Conservation (phyloP, 1,140 invertebrate species). For the Chlorops oryzae region DNA sequence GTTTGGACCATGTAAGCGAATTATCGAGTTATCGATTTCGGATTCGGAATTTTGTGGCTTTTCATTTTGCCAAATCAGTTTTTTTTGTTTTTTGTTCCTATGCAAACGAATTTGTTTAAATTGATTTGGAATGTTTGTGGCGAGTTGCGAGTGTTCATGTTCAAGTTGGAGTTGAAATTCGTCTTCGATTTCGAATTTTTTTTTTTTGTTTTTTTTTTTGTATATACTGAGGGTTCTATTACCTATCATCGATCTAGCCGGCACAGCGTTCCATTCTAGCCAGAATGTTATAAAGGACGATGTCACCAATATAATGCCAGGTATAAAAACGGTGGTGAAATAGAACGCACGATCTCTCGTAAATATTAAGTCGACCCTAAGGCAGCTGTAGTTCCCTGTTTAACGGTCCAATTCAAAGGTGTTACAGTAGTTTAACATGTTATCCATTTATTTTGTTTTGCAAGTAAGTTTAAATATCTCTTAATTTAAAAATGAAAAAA, state of each 20-base stretch:
- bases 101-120: too few species aligned
- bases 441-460: conserved; percentile 15
- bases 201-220: conserved; percentile 12
- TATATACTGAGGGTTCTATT: conserved; percentile 43
- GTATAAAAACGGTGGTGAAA: conserved; percentile 88
- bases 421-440: conserved; percentile 5
- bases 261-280: conserved; percentile 88
- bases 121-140: too few species aligned
- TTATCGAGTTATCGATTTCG: too few species aligned
- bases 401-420: too few species aligned
- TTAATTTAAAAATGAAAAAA: too few species aligned
- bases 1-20: too few species aligned
- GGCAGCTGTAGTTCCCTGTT: conserved; percentile 89
- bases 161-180: too few species aligned
- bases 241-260: conserved; percentile 82
- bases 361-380: conserved; percentile 84
- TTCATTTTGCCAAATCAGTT: too few species aligned
- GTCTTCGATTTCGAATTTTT: conserved; percentile 14
- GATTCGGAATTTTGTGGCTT: too few species aligned
- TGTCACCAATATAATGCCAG: conserved; percentile 82
- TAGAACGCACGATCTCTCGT: conserved; percentile 90
- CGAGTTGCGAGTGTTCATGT: too few species aligned
- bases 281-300: conserved; percentile 89
- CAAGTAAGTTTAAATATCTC: too few species aligned
- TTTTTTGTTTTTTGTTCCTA: too few species aligned